phyloP scores from a whole-genome alignment of 2,113 vertebrate genomes.

The Calypte anna region DNA sequence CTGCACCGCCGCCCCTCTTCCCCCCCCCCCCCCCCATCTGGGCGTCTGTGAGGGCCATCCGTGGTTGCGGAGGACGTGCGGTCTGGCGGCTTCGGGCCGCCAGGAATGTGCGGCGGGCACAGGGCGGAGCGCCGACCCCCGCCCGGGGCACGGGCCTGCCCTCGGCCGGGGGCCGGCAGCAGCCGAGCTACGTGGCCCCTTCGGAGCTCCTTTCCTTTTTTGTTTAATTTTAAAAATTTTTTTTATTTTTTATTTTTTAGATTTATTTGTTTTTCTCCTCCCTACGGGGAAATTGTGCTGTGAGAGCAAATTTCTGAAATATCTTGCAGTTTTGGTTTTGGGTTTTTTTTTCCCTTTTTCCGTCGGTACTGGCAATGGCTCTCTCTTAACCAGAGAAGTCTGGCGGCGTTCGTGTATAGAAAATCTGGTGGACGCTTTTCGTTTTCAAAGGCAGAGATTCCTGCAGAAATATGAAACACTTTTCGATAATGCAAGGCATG shows the following conservation, averaged over 20 bases:
- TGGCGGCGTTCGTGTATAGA: conserved; percentile 21
- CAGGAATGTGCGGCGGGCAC: conserved; percentile 55
- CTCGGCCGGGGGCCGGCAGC: background rate
- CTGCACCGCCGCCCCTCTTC: background rate
- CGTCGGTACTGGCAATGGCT: background rate
- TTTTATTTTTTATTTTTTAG: background rate
- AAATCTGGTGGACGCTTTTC: conserved; percentile 11
- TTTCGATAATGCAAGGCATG: background rate
- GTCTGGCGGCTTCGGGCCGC: background rate
- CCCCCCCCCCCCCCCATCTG: background rate
- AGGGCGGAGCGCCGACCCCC: conserved; percentile 45
- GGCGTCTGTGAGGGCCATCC: background rate
- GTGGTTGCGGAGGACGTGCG: background rate
- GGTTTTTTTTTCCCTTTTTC: background rate
- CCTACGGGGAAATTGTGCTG: conserved; percentile 20
- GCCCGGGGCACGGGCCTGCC: background rate
- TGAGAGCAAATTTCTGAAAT: conserved; percentile 58
- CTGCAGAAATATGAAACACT: conserved; percentile 52
- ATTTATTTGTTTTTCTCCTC: too few species aligned
- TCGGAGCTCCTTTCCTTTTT: background rate
- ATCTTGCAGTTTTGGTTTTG: background rate
- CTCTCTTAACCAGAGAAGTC: background rate
- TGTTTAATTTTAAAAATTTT: too few species aligned
- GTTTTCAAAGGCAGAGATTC: background rate
- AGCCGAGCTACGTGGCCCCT: background rate